These are phyloP conservation scores for Melipona beecheii DNA, from an alignment of 2,888 invertebrate species.

Conservation along the genomic window DNA sequence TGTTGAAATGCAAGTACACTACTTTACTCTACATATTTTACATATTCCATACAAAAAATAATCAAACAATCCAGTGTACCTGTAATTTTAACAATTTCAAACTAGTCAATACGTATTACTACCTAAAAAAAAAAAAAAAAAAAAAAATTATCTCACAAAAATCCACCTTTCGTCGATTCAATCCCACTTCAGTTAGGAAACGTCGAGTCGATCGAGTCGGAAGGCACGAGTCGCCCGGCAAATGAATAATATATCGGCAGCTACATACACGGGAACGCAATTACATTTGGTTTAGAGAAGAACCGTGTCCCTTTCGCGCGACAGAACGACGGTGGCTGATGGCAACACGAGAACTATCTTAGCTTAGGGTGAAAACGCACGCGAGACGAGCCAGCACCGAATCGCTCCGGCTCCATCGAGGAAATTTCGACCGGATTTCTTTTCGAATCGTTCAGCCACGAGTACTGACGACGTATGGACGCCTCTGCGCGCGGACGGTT, in stretches of 20 bases:
- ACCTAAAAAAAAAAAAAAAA: neutral
- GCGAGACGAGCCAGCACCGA: constrained; percentile 17
- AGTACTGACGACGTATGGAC: constrained; percentile 6
- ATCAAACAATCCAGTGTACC: neutral
- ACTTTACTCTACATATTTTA: no score
- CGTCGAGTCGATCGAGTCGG: neutral
- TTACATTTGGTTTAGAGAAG: constrained; percentile 42
- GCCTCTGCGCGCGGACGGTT: constrained; percentile 20
- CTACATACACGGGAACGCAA: constrained; percentile 56
- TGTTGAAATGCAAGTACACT: no score
- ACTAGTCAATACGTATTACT: neutral
- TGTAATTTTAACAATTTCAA: neutral
- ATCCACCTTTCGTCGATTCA: neutral
- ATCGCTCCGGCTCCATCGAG: constrained; percentile 7
- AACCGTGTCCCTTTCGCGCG: constrained; percentile 31
- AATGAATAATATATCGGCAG: constrained; percentile 48
- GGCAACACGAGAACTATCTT: constrained; percentile 59
- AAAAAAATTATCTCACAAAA: neutral
- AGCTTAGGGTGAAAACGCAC: constrained; percentile 40
- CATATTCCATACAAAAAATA: neutral
- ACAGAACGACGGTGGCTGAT: constrained; percentile 34
- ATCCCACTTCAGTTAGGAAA: neutral
- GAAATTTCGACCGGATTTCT: neutral
- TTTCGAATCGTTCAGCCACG: constrained; percentile 14
- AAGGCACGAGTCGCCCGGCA: neutral